Conservation (phyloP, 2,797 vertebrate species). For the Sciurus carolinensis region DNA sequence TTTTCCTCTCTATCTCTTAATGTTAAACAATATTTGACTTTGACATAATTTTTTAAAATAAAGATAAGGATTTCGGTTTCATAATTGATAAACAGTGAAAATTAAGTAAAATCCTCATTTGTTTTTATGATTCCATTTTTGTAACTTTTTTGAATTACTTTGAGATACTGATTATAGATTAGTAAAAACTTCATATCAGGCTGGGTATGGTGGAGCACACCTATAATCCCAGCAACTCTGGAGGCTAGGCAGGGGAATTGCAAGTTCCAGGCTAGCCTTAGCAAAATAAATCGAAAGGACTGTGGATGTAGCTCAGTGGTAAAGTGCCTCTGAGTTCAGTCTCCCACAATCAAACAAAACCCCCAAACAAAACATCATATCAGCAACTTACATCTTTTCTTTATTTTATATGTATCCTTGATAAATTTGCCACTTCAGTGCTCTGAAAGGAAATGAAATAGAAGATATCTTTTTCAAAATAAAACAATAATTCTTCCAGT, state of each 20-base stretch:
- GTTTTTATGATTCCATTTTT: slow-evolving; percentile 27
- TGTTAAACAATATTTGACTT: slow-evolving; percentile 29
- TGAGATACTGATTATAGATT: slow-evolving; percentile 8
- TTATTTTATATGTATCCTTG: slow-evolving; percentile 38
- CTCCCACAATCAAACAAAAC: no score
- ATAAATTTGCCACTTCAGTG: slow-evolving; percentile 30
- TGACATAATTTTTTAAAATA: slow-evolving; percentile 47
- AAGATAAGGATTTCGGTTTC: slow-evolving; percentile 39
- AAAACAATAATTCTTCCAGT: slow-evolving; percentile 2
- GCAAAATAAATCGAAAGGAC: no score
- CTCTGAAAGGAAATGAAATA: slow-evolving; percentile 51
- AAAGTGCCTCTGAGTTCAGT: no score
- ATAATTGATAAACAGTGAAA: slow-evolving; percentile 43
- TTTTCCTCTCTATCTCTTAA: slow-evolving; percentile 29
- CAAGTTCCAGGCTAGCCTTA: no score
- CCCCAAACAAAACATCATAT: neutral
- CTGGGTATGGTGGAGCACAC: no score
- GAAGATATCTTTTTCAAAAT: slow-evolving; percentile 36
- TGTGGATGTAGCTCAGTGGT: no score
- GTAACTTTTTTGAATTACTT: slow-evolving; percentile 53
- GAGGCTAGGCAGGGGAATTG: no score
- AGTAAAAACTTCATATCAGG: slow-evolving; percentile 1
- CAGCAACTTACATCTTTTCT: slow-evolving; percentile 21
- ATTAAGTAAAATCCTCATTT: slow-evolving; percentile 10
- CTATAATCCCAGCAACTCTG: no score